Base-by-base conservation (phyloP, 2,113 vertebrate genomes). In the Plectropomus leopardus region DNA sequence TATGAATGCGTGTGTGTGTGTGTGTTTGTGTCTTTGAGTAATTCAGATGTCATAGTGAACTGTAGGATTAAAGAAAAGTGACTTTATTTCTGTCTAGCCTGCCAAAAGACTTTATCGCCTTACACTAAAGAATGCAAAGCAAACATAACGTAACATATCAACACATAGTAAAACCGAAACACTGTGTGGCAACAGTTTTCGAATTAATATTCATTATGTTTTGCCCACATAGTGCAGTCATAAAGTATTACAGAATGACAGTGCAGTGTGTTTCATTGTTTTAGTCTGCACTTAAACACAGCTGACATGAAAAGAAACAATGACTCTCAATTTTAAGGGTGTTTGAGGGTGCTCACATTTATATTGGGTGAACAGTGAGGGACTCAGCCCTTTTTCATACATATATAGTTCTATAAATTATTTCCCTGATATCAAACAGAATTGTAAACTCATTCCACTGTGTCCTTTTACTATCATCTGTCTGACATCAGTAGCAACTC, bases 241-340 rank as follows among this genome's bases (percentile, higher is more conserved):
- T 42, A 2, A 63, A 51, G 30, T 53, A 13, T 63, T 15, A 30
- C 71, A 9, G 13, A 13, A 7, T 45, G 45, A 34, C 26, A 51
- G 30, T 16, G 7, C 15, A 59, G 51, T 45, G 44, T 14, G 9
- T 61, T 51, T 63, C 17, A 51, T 50, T 51, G 47, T 64, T 53
- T 64, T 64, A 4, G 1, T 63, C 11, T 53, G 4, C 32, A 2
- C 19, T 66, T 13, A 21, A 32, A n/a, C 69, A 53, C 32, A 63
- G n/a, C n/a, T n/a, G n/a, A 8, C 16, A 19, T 54, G 5, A 42
- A 75, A 64, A 75, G 11, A 44, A 44, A 64, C n/a, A 24, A 57
- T 47, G 19, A 76, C 51, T 66, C 60, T 65, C 26, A 15, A 15
- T 24, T 74, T 44, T 63, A 16, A 57, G 68, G 14, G 24, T 24